A percentile compares a stretch with the other conserved stretches of the same genome.
Conservation (phyloP, 2,797 vertebrate species). For the Lycodopsis pacificus region DNA sequence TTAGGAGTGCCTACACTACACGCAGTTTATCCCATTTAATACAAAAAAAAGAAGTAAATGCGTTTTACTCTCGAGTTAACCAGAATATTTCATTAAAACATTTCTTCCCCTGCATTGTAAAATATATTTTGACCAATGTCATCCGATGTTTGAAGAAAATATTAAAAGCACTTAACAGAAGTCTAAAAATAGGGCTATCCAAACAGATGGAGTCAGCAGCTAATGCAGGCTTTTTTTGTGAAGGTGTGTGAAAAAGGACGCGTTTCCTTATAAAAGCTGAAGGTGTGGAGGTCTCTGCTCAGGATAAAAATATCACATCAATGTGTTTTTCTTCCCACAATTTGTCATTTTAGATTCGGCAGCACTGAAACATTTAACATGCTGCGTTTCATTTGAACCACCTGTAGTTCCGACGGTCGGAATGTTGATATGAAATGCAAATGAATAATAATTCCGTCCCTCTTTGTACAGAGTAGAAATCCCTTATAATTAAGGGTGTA, state of each 20-base stretch:
- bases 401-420: not conserved
- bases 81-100: conserved; percentile 8
- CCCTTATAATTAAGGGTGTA: not conserved
- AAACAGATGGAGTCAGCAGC: conserved; percentile 56
- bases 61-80: conserved; percentile 10
- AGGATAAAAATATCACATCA: conserved; percentile 31
- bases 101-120: conserved; percentile 19
- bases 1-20: conserved; percentile 28
- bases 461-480: not conserved
- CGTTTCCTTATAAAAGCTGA: conserved; percentile 24
- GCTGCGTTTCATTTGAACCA: not conserved
- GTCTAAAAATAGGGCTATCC: conserved; percentile 59
- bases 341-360: conserved; percentile 15
- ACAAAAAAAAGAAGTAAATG: conserved; percentile 31
- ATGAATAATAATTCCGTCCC: not conserved
- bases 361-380: not conserved
- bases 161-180: conserved; percentile 52
- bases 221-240: conserved; percentile 54
- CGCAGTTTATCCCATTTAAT: conserved; percentile 30
- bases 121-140: conserved; percentile 40
- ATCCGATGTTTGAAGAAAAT: conserved; percentile 58
- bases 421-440: not conserved
- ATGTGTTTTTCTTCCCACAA: conserved; percentile 18
- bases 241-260: conserved; percentile 42
- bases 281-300: conserved; percentile 25